Evolutionary conservation across 2,113 vertebrate genomes (phyloP).

Genomic region (Rhineura floridana): DNA sequence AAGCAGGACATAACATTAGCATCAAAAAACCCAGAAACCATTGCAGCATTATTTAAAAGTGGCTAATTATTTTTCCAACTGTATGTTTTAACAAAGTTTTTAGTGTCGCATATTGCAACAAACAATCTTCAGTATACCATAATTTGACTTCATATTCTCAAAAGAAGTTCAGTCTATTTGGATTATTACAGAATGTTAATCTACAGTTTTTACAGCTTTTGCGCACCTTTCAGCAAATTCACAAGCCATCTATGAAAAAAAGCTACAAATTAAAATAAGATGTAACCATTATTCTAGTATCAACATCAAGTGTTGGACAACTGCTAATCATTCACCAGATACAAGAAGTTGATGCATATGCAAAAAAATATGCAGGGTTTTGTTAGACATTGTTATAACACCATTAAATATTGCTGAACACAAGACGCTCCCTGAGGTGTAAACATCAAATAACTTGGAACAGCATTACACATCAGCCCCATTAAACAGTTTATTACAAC

Average conservation of each 20-base stretch:
- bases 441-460: constrained; percentile 88
- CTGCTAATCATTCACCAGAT: constrained; percentile 74
- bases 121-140: constrained; percentile 45
- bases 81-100: constrained; percentile 43
- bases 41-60: constrained; percentile 60
- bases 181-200: constrained; percentile 37
- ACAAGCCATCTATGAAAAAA: constrained; percentile 78
- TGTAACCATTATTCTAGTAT: constrained; percentile 74
- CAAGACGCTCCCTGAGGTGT: constrained; percentile 89
- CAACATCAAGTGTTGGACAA: constrained; percentile 76
- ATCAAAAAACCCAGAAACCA: constrained; percentile 74
- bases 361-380: constrained; percentile 74
- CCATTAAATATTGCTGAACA: constrained; percentile 77
- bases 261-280: constrained; percentile 78
- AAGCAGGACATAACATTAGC: constrained; percentile 62
- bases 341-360: constrained; percentile 78
- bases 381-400: constrained; percentile 38
- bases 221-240: constrained; percentile 73
- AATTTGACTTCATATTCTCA: constrained; percentile 51
- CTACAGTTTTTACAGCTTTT: constrained; percentile 80
- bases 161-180: constrained; percentile 47
- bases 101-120: constrained; percentile 54
- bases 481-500: constrained; percentile 99
- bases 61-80: constrained; percentile 56
- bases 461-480: constrained; percentile 92